Base-by-base conservation (phyloP, 2,113 vertebrate genomes). In the Aphyosemion australe region DNA sequence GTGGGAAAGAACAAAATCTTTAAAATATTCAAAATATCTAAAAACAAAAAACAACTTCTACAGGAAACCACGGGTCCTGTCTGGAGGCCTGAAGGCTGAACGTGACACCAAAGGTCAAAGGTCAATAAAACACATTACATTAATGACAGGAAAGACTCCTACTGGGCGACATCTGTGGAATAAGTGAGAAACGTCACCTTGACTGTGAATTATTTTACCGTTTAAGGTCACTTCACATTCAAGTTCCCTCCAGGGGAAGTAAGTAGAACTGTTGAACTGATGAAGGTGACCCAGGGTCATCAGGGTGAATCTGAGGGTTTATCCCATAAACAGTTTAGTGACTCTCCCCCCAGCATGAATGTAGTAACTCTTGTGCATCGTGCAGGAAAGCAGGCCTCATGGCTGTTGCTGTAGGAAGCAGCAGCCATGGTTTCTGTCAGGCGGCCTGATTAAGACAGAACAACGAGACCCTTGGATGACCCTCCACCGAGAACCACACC, bases 381-480 rank as follows among this genome's bases (percentile, higher is more conserved):
- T 26, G 26, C 26, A 26, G 26, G 26, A 26, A 5, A 26, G 5
- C 26, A n/a, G 26, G 26, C 3, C 26, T 26, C 26, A 26, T 5
- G 26, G 26, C 1, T 26, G 26, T 26, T 2, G 26, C n/a, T n/a
- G n/a, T n/a, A n/a, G n/a, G n/a, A n/a, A n/a, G 26, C 16, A 57
- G 49, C 7, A 6, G 39, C 58, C 55, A 69, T 41, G 55, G 16
- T 76, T 69, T 69, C 66, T 72, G 73, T 65, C 69, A 68, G 41
- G 9, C 58, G 56, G 55, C 20, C 45, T 73, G 63, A 85, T 81
- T 54, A 82, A 82, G 72, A 76, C 70, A 76, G 61, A 55, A 52
- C 49, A 62, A 61, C 12, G 61, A 69, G 84, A 88, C 86, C 87
- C 60, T 63, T 86, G 64, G 66, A 81, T 67, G 77, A 88, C 79